A percentile compares a stretch with the other conserved stretches of the same genome.
phyloP scores from a whole-genome alignment of 1,140 invertebrate genomes.

The Caenorhabditis remanei region DNA sequence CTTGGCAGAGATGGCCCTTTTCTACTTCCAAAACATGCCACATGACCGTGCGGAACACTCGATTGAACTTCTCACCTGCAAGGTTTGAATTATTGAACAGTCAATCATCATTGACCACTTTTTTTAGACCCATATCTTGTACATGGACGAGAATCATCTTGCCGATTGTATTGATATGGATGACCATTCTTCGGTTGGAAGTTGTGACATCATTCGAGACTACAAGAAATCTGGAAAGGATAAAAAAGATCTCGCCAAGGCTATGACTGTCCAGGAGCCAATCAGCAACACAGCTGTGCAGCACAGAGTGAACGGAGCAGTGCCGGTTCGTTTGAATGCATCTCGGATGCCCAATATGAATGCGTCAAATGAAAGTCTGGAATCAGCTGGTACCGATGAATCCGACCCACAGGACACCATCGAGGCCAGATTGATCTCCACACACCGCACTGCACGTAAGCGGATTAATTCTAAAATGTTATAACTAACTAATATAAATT shows the following conservation, averaged over 20 bases:
- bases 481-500: background rate
- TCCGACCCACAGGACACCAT: conserved; percentile 81
- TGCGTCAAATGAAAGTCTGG: conserved; percentile 81
- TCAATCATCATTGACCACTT: background rate
- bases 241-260: conserved; percentile 56
- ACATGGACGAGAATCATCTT: conserved; percentile 84
- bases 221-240: conserved; percentile 82
- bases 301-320: conserved; percentile 68
- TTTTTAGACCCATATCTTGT: conserved; percentile 84
- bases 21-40: conserved; percentile 68
- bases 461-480: conserved; percentile 1
- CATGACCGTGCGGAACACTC: conserved; percentile 70
- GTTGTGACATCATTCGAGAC: conserved; percentile 86
- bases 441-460: conserved; percentile 81
- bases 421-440: conserved; percentile 83
- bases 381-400: conserved; percentile 77
- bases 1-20: conserved; percentile 59
- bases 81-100: conserved; percentile 51
- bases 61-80: conserved; percentile 66
- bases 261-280: conserved; percentile 29
- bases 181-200: conserved; percentile 81
- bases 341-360: conserved; percentile 80
- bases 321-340: conserved; percentile 81
- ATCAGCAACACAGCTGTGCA: conserved; percentile 23
- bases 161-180: conserved; percentile 86